phyloP scores from a whole-genome alignment of 2,888 invertebrate species.

The Epinotia brunnichana region DNA sequence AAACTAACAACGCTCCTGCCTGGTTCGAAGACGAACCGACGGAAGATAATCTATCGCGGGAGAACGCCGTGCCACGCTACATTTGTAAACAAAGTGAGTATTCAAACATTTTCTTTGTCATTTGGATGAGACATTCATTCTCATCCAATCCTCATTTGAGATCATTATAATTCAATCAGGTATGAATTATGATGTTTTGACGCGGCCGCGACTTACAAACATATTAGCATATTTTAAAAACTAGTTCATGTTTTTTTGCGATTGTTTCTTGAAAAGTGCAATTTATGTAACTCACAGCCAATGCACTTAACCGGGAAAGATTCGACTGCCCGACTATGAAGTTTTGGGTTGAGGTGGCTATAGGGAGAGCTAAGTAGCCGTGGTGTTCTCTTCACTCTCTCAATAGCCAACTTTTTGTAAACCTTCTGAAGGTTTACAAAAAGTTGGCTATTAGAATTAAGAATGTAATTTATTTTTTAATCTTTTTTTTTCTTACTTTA shows the following conservation, averaged over 20 bases:
- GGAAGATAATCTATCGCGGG: conserved; percentile 58
- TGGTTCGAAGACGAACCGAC: conserved; percentile 34
- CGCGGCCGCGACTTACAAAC: background rate
- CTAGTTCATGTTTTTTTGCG: background rate
- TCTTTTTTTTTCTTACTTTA: too few species aligned
- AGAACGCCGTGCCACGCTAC: conserved; percentile 68
- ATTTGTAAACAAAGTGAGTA: conserved; percentile 64
- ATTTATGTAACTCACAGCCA: background rate
- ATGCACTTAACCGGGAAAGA: background rate
- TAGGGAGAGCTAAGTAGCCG: too few species aligned
- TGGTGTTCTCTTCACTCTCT: too few species aligned
- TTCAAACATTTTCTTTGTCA: background rate
- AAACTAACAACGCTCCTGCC: conserved; percentile 49
- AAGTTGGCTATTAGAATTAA: too few species aligned
- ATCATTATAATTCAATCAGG: conserved; percentile 9
- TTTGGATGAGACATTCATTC: conserved; percentile 16
- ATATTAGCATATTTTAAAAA: background rate
- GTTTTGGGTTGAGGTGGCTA: too few species aligned
- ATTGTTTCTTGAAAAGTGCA: too few species aligned
- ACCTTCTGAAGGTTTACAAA: too few species aligned
- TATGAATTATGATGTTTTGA: conserved; percentile 10
- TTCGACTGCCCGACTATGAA: too few species aligned
- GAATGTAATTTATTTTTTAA: too few species aligned
- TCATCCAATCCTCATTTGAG: too few species aligned
- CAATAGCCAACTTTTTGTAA: too few species aligned